phyloP scores from a whole-genome alignment of 2,888 invertebrate genomes.

The Drosophila paracracens region DNA sequence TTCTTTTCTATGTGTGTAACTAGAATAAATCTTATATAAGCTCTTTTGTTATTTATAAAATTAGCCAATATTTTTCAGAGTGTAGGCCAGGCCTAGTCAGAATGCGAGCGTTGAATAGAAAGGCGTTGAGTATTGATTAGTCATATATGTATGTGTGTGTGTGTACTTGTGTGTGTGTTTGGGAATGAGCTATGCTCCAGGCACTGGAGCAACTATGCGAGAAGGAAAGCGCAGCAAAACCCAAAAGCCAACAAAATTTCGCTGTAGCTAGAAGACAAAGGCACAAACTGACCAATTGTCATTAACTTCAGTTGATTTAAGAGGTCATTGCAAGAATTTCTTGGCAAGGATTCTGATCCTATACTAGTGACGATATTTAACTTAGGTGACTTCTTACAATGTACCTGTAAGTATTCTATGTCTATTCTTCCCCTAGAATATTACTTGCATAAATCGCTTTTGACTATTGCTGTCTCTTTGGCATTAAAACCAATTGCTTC shows the following conservation, averaged over 20 bases:
- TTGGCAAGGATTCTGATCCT: background rate
- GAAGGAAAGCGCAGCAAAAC: conserved; percentile 31
- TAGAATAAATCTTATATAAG: background rate
- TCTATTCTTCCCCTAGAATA: background rate
- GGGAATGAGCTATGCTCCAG: conserved; percentile 25
- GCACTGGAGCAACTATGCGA: conserved; percentile 14
- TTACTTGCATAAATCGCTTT: background rate
- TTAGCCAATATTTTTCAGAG: background rate
- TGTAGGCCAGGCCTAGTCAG: conserved; percentile 32
- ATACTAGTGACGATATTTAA: background rate
- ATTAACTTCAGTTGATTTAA: background rate
- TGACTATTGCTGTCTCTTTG: background rate
- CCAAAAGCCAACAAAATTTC: background rate
- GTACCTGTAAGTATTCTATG: background rate
- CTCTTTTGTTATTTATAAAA: background rate
- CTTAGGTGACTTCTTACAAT: background rate
- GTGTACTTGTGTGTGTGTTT: conserved; percentile 25
- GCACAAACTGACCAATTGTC: background rate
- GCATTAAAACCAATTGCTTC: background rate
- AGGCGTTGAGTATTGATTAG: conserved; percentile 80
- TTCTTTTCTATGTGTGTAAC: background rate
- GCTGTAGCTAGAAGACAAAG: background rate
- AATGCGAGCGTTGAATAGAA: conserved; percentile 45
- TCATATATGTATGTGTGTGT: conserved; percentile 53
- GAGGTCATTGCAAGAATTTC: background rate